Evolutionary conservation across 2,797 vertebrate genomes (phyloP), one percentile per base, ranked within the genome.

Genomic region (Karalla daura): DNA sequence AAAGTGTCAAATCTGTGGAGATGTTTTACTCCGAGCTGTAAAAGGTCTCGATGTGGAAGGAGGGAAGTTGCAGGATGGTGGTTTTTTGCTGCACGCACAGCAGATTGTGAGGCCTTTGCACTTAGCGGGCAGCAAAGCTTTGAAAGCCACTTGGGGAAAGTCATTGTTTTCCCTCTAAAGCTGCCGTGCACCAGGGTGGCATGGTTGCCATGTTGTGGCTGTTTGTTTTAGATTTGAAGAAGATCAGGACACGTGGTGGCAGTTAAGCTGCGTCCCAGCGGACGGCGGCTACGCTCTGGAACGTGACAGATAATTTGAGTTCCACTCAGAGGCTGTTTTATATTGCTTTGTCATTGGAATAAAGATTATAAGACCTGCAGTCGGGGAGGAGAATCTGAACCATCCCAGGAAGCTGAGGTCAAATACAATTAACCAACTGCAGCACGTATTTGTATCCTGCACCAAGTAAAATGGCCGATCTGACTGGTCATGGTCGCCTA

Each of bases 161-260:
- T 83, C 74, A 70, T 49, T 90, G 86, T 90, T 91, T 89, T 85
- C 55, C 60, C 70, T 79, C 53, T 87, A 86, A 93, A 91, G 88
- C 90, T 84, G 55, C 50, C 7, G 25, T 50, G 59, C 36, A 47
- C 54, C 21, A 35, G 75, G 21, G 36, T 68, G 65, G 60, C 64
- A 69, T 17, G 51, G 55, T 39, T 56, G 74, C 77, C 78, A 76
- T 65, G 72, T 68, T 74, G 54, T 56, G 59, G 50, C 65, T 91
- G 85, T 91, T 92, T 91, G 76, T 78, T 91, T 93, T 89, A 90
- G 89, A 81, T 86, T 82, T 88, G 71, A 81, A 18, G 58, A 75
- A 89, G 86, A 88, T 93, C 74, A 84, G 72, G 59, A 61, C 64
- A 28, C 15, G 18, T 41, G 56, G 65, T 59, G 47, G 65, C 72